A percentile compares a stretch with the other conserved stretches of the same genome.
These are phyloP conservation scores for Hypolimnas misippus DNA, from an alignment of 2,888 invertebrate genomes.

Conservation along the genomic window DNA sequence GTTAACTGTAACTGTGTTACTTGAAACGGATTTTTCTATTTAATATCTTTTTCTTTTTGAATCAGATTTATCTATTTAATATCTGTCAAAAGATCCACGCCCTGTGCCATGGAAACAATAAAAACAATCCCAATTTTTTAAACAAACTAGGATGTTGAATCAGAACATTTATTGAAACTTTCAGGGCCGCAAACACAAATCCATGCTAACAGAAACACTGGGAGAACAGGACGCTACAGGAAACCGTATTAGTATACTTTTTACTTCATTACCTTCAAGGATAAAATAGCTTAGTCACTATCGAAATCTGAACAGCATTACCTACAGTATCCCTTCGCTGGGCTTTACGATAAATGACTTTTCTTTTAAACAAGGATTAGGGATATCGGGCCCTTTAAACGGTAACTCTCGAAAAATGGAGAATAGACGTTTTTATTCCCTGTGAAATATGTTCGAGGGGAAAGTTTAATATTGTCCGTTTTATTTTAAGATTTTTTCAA, in stretches of 20 bases:
- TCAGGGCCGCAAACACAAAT: too few relatives aligned
- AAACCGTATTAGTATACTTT: not conserved
- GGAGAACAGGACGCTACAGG: too few relatives aligned
- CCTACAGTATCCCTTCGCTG: constrained; percentile 11
- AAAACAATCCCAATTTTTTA: too few relatives aligned
- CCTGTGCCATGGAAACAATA: too few relatives aligned
- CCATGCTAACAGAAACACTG: too few relatives aligned
- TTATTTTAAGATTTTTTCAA: constrained; percentile 4
- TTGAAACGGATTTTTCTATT: too few relatives aligned
- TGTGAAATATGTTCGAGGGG: constrained; percentile 40
- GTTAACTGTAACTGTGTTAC: too few relatives aligned
- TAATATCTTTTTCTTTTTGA: too few relatives aligned
- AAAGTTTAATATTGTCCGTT: constrained; percentile 31
- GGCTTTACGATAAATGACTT: constrained; percentile 59
- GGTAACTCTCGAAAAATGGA: constrained; percentile 44
- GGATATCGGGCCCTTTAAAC: constrained; percentile 36
- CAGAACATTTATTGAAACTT: too few relatives aligned
- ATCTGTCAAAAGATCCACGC: too few relatives aligned
- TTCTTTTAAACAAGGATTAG: constrained; percentile 67
- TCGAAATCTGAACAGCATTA: constrained; percentile 15
- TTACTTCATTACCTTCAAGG: not conserved
- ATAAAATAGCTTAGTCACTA: constrained; percentile 18
- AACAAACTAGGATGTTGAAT: too few relatives aligned
- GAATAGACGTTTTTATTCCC: constrained; percentile 39
- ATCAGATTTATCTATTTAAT: too few relatives aligned